Base-by-base conservation (phyloP, 2,888 invertebrate species). In the Machimus atricapillus region DNA sequence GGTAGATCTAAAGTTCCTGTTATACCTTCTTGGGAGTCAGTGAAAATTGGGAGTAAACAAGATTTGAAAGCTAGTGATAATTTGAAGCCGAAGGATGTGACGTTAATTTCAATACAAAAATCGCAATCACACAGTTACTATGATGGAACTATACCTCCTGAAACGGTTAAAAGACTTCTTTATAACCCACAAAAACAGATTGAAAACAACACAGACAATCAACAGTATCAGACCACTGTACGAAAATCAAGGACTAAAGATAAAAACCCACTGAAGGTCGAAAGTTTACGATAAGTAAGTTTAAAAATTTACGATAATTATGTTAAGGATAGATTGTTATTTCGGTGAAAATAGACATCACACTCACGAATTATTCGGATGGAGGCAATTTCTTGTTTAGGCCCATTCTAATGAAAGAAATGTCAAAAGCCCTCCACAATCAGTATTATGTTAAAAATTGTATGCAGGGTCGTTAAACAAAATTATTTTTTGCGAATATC, bases 121-220 rank as follows among this genome's bases (percentile, higher is more conserved):
- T 93, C 93, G 0, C 90, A 90, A 83, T 93, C 93, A 0, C 91
- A 92, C 76, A 92, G 92, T 87, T 93, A 91, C 85, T 93, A 93
- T 88, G 93, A 91, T 56, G 93, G 93, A 12, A 91, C 92, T 2
- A 88, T 90, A 1, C 82, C 90, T 5, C 90, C 90, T 14, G 88
- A 85, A 34, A 31, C 73, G 14, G 52, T 40, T 1, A 46, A 77
- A 34, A 19, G 56, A 7, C 78, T 78, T 23, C 27, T 66, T 12
- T 23, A 66, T 12, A 12, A 23, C 9, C 12, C 66, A 66, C 14
- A 56, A 56, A 19, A 56, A 56, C 66, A 66, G 52, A 52, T 52
- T 52, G 6, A 52, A 0, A 23, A 66, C 9, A 12, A 23, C 27
- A 9, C 4, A 23, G 23, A 19, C 19, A 27, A 66, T 66, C 66